These are phyloP conservation scores for Apodemus sylvaticus DNA, from an alignment of 2,113 vertebrate species.

Conservation along the genomic window DNA sequence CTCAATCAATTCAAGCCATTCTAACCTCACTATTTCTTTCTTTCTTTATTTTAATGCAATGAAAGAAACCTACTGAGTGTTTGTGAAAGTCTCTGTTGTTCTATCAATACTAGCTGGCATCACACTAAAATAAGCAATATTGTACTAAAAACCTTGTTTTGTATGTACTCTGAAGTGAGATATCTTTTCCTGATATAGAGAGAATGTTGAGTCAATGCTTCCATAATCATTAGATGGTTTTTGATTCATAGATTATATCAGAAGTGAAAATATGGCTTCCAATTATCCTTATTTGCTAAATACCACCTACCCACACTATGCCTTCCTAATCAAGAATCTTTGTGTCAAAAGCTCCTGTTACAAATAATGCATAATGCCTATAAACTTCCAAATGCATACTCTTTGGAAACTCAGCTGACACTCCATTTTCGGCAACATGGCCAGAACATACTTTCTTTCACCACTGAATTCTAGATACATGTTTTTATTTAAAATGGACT, in stretches of 20 bases:
- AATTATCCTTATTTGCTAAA: conserved; percentile 25
- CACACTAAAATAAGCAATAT: background rate
- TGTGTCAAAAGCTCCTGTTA: background rate
- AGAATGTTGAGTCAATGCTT: background rate
- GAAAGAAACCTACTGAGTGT: conserved; percentile 7
- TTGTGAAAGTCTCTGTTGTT: conserved; percentile 7
- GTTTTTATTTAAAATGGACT: background rate
- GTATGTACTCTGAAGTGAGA: conserved; percentile 15
- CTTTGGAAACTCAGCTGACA: background rate
- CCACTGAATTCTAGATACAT: background rate
- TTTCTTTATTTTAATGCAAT: background rate
- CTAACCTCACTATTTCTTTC: background rate
- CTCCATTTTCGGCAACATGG: background rate
- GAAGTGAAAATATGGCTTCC: background rate
- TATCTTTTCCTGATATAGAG: background rate
- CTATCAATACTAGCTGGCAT: background rate
- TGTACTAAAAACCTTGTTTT: background rate
- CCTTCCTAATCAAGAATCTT: background rate
- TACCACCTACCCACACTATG: background rate
- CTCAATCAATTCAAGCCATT: background rate
- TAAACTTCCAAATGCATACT: background rate
- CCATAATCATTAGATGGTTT: background rate
- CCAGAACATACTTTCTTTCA: background rate
- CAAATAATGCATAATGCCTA: background rate
- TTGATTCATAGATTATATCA: background rate